These are phyloP conservation scores for Cantharis lateralis DNA, from an alignment of 2,888 invertebrate genomes.

Conservation along the genomic window DNA sequence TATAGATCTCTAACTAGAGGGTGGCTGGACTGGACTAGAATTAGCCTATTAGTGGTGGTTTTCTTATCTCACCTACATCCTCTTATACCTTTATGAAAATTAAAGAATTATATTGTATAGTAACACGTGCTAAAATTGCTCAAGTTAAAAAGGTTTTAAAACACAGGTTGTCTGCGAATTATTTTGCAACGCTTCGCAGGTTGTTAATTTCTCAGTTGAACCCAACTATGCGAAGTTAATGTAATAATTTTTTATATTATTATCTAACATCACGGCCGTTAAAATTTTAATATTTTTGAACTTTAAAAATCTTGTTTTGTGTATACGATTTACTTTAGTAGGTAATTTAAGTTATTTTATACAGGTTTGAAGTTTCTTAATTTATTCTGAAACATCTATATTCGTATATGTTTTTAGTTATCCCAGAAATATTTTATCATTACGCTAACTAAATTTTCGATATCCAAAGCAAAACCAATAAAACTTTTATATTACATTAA, in stretches of 20 bases:
- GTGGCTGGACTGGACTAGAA: slow-evolving; percentile 42
- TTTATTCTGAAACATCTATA: background rate
- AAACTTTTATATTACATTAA: background rate
- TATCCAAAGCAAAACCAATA: background rate
- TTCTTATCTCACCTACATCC: slow-evolving; percentile 42
- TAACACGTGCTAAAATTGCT: background rate
- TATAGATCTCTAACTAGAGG: slow-evolving; percentile 43
- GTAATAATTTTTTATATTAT: background rate
- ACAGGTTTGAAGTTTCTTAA: background rate
- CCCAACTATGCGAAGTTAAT: background rate
- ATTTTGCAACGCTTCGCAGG: background rate
- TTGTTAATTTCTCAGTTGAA: background rate
- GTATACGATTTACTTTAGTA: background rate
- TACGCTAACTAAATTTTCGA: background rate
- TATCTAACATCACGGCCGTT: background rate
- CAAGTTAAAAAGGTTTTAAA: background rate
- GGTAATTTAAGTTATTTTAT: background rate
- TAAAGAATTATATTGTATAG: slow-evolving; percentile 22
- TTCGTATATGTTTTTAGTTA: background rate
- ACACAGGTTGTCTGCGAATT: background rate
- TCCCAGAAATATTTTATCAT: background rate
- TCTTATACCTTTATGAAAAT: slow-evolving; percentile 25
- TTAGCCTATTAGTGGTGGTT: slow-evolving; percentile 46
- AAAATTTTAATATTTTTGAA: background rate
- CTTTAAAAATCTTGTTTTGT: background rate